Evolutionary conservation across 2,113 vertebrate genomes (phyloP).

Genomic region (Camelus bactrianus): DNA sequence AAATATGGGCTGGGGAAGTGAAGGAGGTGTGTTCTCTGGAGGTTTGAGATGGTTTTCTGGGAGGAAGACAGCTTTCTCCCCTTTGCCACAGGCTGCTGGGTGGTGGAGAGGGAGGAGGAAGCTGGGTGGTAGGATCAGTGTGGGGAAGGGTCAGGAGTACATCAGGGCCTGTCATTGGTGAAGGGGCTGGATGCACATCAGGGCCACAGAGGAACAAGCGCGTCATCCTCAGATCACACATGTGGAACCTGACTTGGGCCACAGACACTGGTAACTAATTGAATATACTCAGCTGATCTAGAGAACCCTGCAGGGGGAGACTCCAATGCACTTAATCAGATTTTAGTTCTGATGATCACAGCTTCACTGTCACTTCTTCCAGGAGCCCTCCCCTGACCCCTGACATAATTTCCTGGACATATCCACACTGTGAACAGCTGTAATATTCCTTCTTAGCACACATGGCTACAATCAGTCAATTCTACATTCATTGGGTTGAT

Average conservation of each 20-base stretch:
- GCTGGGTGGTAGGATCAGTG: accelerated
- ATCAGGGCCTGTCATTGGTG: neutral
- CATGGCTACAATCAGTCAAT: neutral
- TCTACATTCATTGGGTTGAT: neutral
- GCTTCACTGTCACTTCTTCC: neutral
- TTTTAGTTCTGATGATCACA: neutral
- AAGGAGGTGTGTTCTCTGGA: neutral
- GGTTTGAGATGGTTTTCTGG: too few relatives aligned
- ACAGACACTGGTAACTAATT: neutral
- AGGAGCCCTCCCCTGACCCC: neutral
- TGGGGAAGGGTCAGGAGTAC: neutral
- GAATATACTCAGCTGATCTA: neutral
- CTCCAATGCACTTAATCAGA: accelerated
- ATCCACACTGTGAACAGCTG: neutral
- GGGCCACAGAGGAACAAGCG: neutral
- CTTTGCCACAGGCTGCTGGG: neutral
- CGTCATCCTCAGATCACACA: neutral
- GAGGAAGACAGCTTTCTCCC: neutral
- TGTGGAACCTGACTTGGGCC: neutral
- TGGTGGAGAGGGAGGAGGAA: neutral
- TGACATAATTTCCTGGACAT: too few relatives aligned
- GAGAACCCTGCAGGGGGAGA: neutral
- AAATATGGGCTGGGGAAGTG: neutral
- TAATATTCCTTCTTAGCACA: neutral
- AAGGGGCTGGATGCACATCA: accelerated